Evolutionary conservation across 1,140 invertebrate species (phyloP), one percentile per base, ranked within the genome.

Genomic region (Cydia fagiglandana): DNA sequence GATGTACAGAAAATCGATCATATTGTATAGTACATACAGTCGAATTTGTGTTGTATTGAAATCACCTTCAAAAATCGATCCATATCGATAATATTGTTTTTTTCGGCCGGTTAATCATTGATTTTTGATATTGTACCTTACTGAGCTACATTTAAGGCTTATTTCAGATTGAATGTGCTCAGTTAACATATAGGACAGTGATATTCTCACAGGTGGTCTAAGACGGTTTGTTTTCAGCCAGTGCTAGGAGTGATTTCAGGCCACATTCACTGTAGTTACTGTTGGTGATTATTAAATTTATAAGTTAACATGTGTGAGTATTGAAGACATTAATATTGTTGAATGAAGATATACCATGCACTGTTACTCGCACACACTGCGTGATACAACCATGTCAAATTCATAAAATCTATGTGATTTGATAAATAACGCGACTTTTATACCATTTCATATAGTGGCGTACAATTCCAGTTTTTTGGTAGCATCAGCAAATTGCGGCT

Each of bases 61-160:
- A 28, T 41, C 15, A 2, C 34, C 30, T 17, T 70, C 66, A 38
- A 38, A 70, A 70, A 70, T 70, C 64, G 34, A 41, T 70, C 30
- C 9, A 70, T 41, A 68, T 68, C 28, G 64, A 68, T 68, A 28
- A 64, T 64, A 68, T 68, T 68, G 13, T 13, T 34, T 70, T 70
- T 70, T 41, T 41, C 66, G 17, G 66, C n/a, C 66, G 17, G 64
- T 38, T 70, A 10, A 61, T 3, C 2, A 45, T 10, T 15, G 34
- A 20, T 38, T 10, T 7, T 41, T 45, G 2, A 70, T 17, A 20
- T 15, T 30, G 30, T 1, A 10, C 34, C 66, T 38, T 70, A 17
- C 28, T 34, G n/a, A 3, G 66, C 15, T 70, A 17, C 2, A 10
- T n/a, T 7, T 17, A 70, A 41, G 66, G 66, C n/a, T 7, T 3